Evolutionary conservation across 2,888 invertebrate species (phyloP).

Genomic region (Drosophila sordidula): DNA sequence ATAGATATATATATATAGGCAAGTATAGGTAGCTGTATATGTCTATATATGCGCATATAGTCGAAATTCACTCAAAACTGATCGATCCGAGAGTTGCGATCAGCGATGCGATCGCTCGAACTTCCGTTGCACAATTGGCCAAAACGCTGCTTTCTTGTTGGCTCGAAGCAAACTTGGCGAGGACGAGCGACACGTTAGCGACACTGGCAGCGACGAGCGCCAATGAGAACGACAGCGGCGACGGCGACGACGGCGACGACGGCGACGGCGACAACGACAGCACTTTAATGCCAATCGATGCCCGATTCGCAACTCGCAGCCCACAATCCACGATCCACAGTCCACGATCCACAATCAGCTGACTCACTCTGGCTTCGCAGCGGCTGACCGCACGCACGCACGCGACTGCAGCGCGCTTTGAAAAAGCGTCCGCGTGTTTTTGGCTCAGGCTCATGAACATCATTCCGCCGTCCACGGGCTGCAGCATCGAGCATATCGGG

Average conservation of each 20-base stretch:
- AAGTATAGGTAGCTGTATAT: neutral
- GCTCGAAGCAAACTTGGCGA: constrained; percentile 49
- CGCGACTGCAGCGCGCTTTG: constrained; percentile 40
- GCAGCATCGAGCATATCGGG: no score
- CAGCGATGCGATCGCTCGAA: constrained; percentile 67
- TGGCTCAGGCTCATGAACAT: constrained; percentile 34
- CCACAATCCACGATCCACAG: constrained; percentile 12
- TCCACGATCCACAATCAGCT: constrained; percentile 19
- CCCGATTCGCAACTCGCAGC: constrained; percentile 1
- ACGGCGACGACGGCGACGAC: neutral
- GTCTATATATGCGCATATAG: constrained; percentile 13
- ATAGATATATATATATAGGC: no score
- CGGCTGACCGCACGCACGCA: constrained; percentile 34
- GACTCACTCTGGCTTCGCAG: constrained; percentile 11
- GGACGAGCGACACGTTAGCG: constrained; percentile 38
- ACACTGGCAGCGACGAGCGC: constrained; percentile 15
- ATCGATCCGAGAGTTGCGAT: constrained; percentile 50
- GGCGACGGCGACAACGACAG: constrained; percentile 1
- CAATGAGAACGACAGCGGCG: constrained; percentile 12
- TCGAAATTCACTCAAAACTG: constrained; percentile 5
- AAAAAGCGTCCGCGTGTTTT: constrained; percentile 31
- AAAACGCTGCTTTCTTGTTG: constrained; percentile 45
- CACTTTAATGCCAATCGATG: constrained; percentile 14
- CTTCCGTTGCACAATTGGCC: constrained; percentile 77
- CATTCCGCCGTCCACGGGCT: constrained; percentile 17